Conservation (phyloP, 2,888 invertebrate genomes). For the Limenitis camilla region DNA sequence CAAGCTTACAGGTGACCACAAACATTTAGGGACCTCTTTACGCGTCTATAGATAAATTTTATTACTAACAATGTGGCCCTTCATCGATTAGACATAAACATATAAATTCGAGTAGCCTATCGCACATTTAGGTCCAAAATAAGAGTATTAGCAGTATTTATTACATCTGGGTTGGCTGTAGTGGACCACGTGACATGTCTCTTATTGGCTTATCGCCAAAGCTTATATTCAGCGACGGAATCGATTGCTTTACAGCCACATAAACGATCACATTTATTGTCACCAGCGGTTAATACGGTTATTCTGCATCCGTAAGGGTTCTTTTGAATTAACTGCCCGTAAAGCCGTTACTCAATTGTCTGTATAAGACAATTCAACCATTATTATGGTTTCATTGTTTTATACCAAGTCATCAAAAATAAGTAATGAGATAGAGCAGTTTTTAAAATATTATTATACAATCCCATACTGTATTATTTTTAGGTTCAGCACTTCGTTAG, state of each 20-base stretch:
- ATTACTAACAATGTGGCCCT: no score
- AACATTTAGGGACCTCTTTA: slow-evolving; percentile 22
- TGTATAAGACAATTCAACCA: slow-evolving; percentile 26
- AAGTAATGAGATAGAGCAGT: not conserved
- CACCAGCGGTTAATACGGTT: slow-evolving; percentile 47
- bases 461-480: no score
- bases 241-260: slow-evolving; percentile 63
- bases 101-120: no score
- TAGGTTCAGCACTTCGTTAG: not conserved
- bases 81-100: no score
- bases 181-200: slow-evolving; percentile 28
- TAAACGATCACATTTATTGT: slow-evolving; percentile 61
- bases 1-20: slow-evolving; percentile 78
- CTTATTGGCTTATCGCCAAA: slow-evolving; percentile 62
- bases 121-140: no score
- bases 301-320: slow-evolving; percentile 50
- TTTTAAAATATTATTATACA: not conserved
- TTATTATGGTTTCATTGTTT: slow-evolving; percentile 2
- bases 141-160: no score
- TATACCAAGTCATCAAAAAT: not conserved
- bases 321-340: slow-evolving; percentile 52
- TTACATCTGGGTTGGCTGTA: not conserved
- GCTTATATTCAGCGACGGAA: slow-evolving; percentile 54
- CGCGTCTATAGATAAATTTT: no score
- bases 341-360: slow-evolving; percentile 40